Conservation (phyloP, 2,888 invertebrate species). For the Limnephilus auricula region DNA sequence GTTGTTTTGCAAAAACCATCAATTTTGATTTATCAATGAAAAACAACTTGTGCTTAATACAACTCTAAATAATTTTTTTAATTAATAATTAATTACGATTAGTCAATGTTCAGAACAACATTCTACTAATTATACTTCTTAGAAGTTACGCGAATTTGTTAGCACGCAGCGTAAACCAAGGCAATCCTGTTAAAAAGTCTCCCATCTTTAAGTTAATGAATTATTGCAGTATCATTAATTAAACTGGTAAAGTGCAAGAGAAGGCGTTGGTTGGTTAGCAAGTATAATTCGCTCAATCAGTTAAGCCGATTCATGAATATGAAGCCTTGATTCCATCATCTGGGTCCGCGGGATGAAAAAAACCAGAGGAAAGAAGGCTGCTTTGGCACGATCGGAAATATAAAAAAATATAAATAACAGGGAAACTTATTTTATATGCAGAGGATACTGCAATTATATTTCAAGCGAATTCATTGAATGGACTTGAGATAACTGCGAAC, state of each 20-base stretch:
- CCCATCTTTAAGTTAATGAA: conserved; percentile 10
- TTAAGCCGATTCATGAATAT: conserved; percentile 52
- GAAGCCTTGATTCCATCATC: conserved; percentile 50
- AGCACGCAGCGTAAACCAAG: background rate
- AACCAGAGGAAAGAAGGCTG: background rate
- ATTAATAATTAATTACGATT: background rate
- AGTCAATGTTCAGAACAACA: background rate
- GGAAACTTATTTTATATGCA: no score
- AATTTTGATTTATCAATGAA: no score
- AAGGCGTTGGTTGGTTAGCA: conserved; percentile 34
- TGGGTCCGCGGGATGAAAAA: conserved; percentile 4
- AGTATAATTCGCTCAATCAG: conserved; percentile 32
- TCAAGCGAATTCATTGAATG: no score
- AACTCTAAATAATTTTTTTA: no score
- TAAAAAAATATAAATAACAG: no score
- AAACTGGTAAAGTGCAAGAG: conserved; percentile 4
- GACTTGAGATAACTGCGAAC: no score
- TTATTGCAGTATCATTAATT: background rate
- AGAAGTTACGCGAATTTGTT: background rate
- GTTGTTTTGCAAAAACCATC: no score
- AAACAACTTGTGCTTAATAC: no score
- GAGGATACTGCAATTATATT: no score
- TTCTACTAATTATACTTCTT: background rate
- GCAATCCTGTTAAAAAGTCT: background rate
- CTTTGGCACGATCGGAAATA: no score